Evolutionary conservation across 2,113 vertebrate genomes (phyloP).

Genomic region (Chiloscyllium plagiosum): DNA sequence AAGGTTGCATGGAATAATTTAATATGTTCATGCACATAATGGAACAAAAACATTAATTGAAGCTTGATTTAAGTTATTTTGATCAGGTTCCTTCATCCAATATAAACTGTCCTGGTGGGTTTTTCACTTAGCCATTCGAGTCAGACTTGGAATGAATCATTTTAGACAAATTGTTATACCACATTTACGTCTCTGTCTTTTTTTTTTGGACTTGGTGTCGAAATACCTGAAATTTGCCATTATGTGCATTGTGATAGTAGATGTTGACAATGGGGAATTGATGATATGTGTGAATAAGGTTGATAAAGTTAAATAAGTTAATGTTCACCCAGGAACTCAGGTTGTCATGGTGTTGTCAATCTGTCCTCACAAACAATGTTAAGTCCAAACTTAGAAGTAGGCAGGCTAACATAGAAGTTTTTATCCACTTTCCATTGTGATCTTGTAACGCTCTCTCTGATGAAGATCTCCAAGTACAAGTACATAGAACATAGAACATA

Average conservation of each 20-base stretch:
- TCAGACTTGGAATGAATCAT: neutral
- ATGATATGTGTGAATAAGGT: neutral
- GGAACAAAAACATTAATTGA: neutral
- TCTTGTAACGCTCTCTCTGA: neutral
- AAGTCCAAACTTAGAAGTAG: neutral
- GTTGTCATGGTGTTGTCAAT: neutral
- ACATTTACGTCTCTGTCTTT: neutral
- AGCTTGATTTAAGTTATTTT: neutral
- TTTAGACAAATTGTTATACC: neutral
- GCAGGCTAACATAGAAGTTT: neutral
- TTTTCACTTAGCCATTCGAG: neutral
- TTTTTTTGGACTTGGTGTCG: neutral
- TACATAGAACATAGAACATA: no score
- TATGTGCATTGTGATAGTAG: neutral
- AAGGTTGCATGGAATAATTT: neutral
- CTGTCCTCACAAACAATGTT: neutral
- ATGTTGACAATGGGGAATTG: neutral
- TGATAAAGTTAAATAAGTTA: neutral
- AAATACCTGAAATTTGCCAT: neutral
- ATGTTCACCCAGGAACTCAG: no score
- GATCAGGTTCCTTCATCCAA: neutral
- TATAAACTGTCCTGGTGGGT: neutral
- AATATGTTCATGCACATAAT: neutral
- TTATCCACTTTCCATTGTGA: neutral
- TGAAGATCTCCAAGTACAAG: neutral